Evolutionary conservation across 2,113 vertebrate genomes (phyloP), one percentile per base, ranked within the genome.

Genomic region (Oceanites oceanicus): DNA sequence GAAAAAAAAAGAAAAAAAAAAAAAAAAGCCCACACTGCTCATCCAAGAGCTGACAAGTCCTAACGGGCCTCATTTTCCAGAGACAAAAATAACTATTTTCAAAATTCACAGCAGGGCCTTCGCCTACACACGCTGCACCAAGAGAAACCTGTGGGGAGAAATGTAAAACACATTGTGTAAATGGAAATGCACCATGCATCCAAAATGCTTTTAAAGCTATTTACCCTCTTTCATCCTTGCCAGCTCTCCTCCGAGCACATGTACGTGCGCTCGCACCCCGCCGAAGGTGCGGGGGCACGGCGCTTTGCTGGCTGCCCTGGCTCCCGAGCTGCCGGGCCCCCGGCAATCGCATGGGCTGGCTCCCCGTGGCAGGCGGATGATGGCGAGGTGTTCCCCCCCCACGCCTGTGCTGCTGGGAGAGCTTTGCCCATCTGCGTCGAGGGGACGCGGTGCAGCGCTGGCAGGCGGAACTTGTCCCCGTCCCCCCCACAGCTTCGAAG

Each of bases 81-180:
- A 61, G 97, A 98, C 98, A 98, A 98, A 98, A 98, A 98, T 98
- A 98, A 98, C 98, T 98, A 98, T 98, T 98, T 98, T 98, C 97
- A 98, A 98, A 98, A 98, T 98, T 98, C 98, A 98, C 98, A 98
- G 98, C 98, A 98, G 98, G 98, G 98, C 97, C 97, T 97, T 98
- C 98, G 98, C 98, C 98, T 98, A 98, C 98, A 98, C 98, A 96
- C 56, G 59, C 97, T 96, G 98, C 95, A 96, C 97, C 96, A 97
- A 98, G 97, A 98, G 97, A 98, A 98, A 98, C 97, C 98, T 98
- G 97, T 96, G 96, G 96, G 96, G 97, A 98, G 97, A 96, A 86
- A 95, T 97, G 98, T 96, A 97, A 98, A 98, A 98, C 95, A 96
- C 94, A 91, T 96, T 97, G 97, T 98, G 97, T 97, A 95, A 97